Evolutionary conservation across 1,140 invertebrate genomes (phyloP), one percentile per base, ranked within the genome.

Genomic region (Ceratina australensis): DNA sequence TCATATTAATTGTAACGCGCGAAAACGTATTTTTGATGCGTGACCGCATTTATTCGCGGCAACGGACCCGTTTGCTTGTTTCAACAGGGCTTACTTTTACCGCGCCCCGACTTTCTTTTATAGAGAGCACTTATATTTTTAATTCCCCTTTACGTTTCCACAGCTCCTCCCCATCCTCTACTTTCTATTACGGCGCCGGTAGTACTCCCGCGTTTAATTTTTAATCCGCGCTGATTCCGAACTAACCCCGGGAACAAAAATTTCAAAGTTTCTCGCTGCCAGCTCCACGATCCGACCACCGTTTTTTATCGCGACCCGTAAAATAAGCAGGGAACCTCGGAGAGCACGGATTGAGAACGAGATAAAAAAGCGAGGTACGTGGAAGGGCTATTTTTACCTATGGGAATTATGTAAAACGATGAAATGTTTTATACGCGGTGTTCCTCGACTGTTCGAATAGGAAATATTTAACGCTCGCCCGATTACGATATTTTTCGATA

Each of bases 121-220:
- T 54, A 54, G 33, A 61, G 75, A 50, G 59, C 57, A 76, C 65
- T 76, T 76, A 76, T 72, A 72, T 78, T 72, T 78, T 78, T 73
- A 78, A 67, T 75, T 67, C 63, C 63, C 72, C 57, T 74, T 75
- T 61, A 47, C 59, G 56, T 63, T 56, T 52, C 49, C 50, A 47
- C 59, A 5, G 33, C 33, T 42, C 33, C 10, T 3, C 33, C 33
- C 33, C 33, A n/a, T n/a, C 33, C 33, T 7, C n/a, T n/a, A n/a
- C n/a, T 52, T 49, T 67, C 59, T 68, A 68, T 76, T 59, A 49
- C 42, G 3, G 20, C 2, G 28, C 10, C 16, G 52, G 10, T n/a
- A n/a, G 33, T 42, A 16, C 73, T 50, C 26, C 16, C n/a, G 24
- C n/a, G 50, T 60, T 76, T 76, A 68, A 76, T 76, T 68, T 76